Evolutionary conservation across 2,888 invertebrate species (phyloP), one percentile per base, ranked within the genome.

Genomic region (Magallana nippona): DNA sequence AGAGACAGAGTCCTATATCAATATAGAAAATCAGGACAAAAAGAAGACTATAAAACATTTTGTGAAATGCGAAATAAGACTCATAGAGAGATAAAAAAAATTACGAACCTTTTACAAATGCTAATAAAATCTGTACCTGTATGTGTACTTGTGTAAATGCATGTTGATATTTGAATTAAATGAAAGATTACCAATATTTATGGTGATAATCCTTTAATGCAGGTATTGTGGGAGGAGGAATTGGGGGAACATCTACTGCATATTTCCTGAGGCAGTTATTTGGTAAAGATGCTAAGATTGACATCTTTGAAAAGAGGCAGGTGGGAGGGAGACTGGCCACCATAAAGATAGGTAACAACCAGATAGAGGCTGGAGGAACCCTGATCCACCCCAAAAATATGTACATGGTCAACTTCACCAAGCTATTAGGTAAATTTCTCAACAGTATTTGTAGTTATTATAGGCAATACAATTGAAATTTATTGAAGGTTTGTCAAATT

Each of bases 161-260:
- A 60, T 8, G 2, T 8, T 15, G n/a, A 8, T 15, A 15, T 60
- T 10, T 60, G 60, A n/a, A 60, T 1, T 60, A 60, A n/a, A 17
- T 60, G 15, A 15, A 60, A 60, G 1, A n/a, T n/a, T 60, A 17
- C 3, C 17, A n/a, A 10, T 60, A n/a, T n/a, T n/a, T 60, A n/a
- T 60, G 60, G 17, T 60, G 11, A n/a, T 10, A 27, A 22, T 27
- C 13, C 27, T 63, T 63, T 17, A n/a, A 60, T 60, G 15, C 90
- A 96, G 96, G 95, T 57, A 95, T 96, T 56, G 94, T 96, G 86
- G 96, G 96, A 19, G 96, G 95, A 78, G 96, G 96, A 10, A 95
- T 96, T 79, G 96, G 96, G 62, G 96, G 96, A 44, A 95, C 96
- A 1, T 95, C 96, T 1, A 93, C 95, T 19, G 95, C 96, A 0